These are phyloP conservation scores for Macroglossus sobrinus DNA, from an alignment of 2,113 vertebrate genomes.

Conservation along the genomic window DNA sequence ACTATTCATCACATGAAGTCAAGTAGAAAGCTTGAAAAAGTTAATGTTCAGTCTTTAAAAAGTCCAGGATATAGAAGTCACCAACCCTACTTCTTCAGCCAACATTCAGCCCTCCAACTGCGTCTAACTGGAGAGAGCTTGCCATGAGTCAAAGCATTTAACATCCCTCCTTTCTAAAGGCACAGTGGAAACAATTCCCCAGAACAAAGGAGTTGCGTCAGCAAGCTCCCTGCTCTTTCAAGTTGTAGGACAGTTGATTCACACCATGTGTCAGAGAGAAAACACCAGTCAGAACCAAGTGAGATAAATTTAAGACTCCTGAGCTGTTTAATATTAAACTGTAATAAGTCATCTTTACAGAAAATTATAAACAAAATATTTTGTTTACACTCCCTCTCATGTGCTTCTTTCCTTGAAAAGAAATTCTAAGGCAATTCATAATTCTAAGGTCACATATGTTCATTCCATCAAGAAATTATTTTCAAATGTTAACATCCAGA, in stretches of 20 bases:
- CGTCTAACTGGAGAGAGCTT: conserved; percentile 59
- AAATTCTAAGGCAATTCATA: conserved; percentile 56
- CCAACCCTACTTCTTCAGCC: conserved; percentile 45
- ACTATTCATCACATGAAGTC: conserved; percentile 8
- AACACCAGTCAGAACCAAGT: conserved; percentile 68
- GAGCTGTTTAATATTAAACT: conserved; percentile 78
- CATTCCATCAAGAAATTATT: conserved; percentile 55
- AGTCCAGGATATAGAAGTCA: conserved; percentile 52
- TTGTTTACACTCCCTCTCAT: conserved; percentile 53
- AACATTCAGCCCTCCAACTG: conserved; percentile 61
- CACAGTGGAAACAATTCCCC: conserved; percentile 81
- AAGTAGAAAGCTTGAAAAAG: conserved; percentile 44
- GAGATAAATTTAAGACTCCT: conserved; percentile 73
- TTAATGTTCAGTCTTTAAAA: not conserved
- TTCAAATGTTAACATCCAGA: conserved; percentile 57
- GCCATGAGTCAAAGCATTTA: conserved; percentile 68
- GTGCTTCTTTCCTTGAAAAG: conserved; percentile 42
- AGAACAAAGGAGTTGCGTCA: conserved; percentile 81
- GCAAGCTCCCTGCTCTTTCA: conserved; percentile 74
- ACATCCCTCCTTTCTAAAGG: conserved; percentile 63
- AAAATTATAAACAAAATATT: conserved; percentile 74
- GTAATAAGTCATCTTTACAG: conserved; percentile 77
- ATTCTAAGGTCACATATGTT: conserved; percentile 54
- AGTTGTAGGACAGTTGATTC: conserved; percentile 84
- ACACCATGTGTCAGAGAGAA: conserved; percentile 82